Evolutionary conservation across 2,113 vertebrate genomes (phyloP).

Genomic region (Sprattus sprattus): DNA sequence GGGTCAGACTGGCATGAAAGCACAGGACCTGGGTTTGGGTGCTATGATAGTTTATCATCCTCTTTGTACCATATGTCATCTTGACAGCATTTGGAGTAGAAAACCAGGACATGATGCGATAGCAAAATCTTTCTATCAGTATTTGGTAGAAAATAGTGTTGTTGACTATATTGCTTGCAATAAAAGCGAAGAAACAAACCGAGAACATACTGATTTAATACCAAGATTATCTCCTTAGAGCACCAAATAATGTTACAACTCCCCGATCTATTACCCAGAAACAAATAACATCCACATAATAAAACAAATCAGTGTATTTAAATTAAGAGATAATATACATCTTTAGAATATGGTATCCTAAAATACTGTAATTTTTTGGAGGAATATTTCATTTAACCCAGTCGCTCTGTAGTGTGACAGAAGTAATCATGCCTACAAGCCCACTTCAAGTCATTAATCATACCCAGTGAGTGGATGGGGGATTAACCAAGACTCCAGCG

Average conservation of each 20-base stretch:
- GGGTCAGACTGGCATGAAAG: constrained; percentile 14
- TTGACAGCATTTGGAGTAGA: constrained; percentile 34
- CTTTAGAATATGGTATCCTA: not conserved
- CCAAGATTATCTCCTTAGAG: not conserved
- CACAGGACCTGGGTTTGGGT: constrained; percentile 2
- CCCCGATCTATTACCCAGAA: no score
- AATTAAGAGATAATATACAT: not conserved
- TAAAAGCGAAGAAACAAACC: not conserved
- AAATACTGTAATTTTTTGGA: not conserved
- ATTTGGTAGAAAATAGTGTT: not conserved
- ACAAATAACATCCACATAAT: no score
- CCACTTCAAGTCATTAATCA: constrained; percentile 16
- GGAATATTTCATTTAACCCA: not conserved
- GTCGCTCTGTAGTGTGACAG: not conserved
- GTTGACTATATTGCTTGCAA: not conserved
- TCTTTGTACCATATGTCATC: constrained; percentile 31
- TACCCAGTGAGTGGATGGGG: constrained; percentile 10
- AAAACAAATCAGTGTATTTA: not conserved
- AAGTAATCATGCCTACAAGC: constrained; percentile 8
- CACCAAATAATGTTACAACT: not conserved
- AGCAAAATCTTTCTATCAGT: not conserved
- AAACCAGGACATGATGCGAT: not conserved
- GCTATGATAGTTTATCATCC: constrained; percentile 42
- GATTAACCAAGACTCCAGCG: constrained; percentile 17
- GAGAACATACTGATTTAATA: not conserved